phyloP scores from a whole-genome alignment of 2,797 vertebrate species.

The Molossus molossus region DNA sequence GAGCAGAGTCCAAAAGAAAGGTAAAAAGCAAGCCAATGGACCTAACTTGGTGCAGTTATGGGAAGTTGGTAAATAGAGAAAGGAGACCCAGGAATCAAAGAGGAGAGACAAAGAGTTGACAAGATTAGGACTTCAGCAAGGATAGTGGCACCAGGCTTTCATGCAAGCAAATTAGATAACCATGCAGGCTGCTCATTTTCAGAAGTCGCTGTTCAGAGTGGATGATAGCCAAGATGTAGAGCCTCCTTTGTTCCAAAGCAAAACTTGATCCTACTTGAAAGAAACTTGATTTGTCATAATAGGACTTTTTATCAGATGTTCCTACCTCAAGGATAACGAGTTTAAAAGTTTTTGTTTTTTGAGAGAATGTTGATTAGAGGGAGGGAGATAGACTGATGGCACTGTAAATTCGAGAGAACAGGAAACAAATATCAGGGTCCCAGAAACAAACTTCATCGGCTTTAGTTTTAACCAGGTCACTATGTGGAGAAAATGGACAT shows the following conservation, averaged over 20 bases:
- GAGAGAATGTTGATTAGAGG: constrained; percentile 44
- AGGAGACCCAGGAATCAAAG: not conserved
- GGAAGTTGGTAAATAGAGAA: not conserved
- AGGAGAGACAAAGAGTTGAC: not conserved
- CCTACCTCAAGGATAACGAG: not conserved
- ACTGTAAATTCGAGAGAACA: not conserved
- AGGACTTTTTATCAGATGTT: not conserved
- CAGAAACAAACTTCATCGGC: not conserved
- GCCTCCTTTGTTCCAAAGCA: constrained; percentile 17
- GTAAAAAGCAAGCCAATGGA: not conserved
- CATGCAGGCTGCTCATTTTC: not conserved
- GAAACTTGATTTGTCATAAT: not conserved
- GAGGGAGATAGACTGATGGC: not conserved
- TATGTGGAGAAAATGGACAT: not conserved
- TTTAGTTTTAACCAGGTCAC: constrained; percentile 3
- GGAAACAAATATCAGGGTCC: not conserved
- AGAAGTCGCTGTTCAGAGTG: not conserved
- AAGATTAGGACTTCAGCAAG: not conserved
- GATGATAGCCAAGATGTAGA: not conserved
- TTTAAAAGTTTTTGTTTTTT: not conserved
- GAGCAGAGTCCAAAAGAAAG: not conserved
- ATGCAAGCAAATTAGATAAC: not conserved
- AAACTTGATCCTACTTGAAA: not conserved
- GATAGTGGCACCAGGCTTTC: not conserved
- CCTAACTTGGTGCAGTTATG: not conserved